Conservation (phyloP, 2,113 vertebrate species). For the Phainopepla nitens region DNA sequence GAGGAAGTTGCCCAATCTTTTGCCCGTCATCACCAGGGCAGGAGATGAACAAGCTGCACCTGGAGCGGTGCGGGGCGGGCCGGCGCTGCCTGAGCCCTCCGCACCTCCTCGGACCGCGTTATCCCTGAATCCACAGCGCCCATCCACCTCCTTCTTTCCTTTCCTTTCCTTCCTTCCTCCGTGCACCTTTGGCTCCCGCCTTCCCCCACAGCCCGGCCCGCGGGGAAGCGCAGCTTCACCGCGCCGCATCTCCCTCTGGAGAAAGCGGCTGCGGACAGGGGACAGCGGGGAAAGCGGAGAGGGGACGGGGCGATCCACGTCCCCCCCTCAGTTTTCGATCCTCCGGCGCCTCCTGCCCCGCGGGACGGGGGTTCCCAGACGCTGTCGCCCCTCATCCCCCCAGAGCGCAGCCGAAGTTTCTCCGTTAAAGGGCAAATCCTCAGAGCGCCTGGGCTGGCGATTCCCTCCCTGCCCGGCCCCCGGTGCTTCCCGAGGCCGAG, state of each 20-base stretch:
- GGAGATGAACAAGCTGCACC: background rate
- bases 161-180: background rate
- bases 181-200: background rate
- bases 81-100: rapidly evolving
- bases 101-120: rapidly evolving
- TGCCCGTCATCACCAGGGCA: background rate
- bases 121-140: background rate
- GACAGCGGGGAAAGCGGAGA: rapidly evolving
- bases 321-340: background rate
- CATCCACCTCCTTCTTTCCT: background rate
- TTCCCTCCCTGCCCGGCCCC: background rate
- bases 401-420: background rate
- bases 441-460: background rate
- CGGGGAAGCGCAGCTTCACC: background rate
- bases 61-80: background rate
- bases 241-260: rapidly evolving
- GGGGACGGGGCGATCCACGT: rapidly evolving
- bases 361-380: background rate
- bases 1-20: background rate
- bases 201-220: background rate
- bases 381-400: background rate
- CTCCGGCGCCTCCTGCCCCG: background rate
- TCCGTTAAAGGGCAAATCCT: background rate
- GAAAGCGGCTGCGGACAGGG: background rate
- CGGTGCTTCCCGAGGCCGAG: background rate